These are phyloP conservation scores for Neodon shergylaensis DNA, from an alignment of 2,113 vertebrate species.

Conservation along the genomic window DNA sequence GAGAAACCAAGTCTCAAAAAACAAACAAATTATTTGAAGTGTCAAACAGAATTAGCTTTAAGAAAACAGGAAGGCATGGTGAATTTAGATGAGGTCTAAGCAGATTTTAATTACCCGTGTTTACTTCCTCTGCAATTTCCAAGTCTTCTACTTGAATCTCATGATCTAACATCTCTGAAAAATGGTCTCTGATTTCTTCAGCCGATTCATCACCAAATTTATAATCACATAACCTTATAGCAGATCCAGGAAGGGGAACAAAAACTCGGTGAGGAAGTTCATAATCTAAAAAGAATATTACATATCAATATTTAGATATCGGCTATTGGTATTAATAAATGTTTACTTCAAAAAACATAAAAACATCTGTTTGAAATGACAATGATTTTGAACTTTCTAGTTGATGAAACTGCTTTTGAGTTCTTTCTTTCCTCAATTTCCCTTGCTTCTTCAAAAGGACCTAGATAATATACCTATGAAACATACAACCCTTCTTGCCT, in stretches of 20 bases:
- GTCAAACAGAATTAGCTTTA: conserved; percentile 31
- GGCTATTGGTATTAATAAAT: conserved; percentile 15
- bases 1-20: too few relatives aligned
- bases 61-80: conserved; percentile 1
- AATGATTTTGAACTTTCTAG: conserved; percentile 27
- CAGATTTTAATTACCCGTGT: conserved; percentile 83
- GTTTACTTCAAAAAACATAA: conserved; percentile 1
- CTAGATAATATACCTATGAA: background rate
- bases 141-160: conserved; percentile 83
- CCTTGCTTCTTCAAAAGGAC: background rate
- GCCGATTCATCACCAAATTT: conserved; percentile 86
- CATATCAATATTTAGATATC: conserved; percentile 58
- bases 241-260: conserved; percentile 84
- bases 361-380: background rate
- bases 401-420: background rate
- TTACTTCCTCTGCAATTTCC: conserved; percentile 83
- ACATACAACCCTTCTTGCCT: background rate
- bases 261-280: conserved; percentile 88
- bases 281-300: conserved; percentile 76
- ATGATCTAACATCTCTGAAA: conserved; percentile 87
- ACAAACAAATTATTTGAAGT: background rate
- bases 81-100: background rate
- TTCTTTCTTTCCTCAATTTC: background rate
- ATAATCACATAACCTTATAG: conserved; percentile 88
- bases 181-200: conserved; percentile 86